A percentile compares a stretch with the other conserved stretches of the same genome.
Evolutionary conservation across 2,888 invertebrate species (phyloP).

Genomic region (Acrocyrtus sp.): DNA sequence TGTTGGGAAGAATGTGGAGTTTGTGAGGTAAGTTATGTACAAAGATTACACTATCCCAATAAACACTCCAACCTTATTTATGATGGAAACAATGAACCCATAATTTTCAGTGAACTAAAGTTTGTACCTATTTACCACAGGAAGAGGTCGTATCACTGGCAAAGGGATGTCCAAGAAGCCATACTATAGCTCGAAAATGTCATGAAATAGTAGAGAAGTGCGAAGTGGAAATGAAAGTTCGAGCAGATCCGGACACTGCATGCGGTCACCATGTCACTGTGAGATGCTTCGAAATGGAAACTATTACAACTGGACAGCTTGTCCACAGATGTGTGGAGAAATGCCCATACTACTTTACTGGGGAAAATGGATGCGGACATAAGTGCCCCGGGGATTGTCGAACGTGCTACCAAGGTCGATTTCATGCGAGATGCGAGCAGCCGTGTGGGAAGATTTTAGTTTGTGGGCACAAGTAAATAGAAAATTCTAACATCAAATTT

Average conservation of each 20-base stretch:
- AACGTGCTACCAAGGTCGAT: conserved; percentile 71
- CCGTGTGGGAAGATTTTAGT: conserved; percentile 71
- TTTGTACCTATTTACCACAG: background rate
- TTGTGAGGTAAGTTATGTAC: conserved; percentile 46
- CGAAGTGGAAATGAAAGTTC: no score
- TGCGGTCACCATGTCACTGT: background rate
- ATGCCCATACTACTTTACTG: conserved; percentile 24
- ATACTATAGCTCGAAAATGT: no score
- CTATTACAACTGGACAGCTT: conserved; percentile 64
- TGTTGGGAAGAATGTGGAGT: conserved; percentile 47
- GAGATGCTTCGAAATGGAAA: background rate
- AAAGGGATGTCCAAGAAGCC: background rate
- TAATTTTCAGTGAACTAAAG: no score
- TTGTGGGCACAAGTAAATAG: conserved; percentile 72
- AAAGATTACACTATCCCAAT: no score
- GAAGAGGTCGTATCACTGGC: background rate
- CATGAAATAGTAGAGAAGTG: no score
- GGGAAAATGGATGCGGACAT: conserved; percentile 68
- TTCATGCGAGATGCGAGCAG: conserved; percentile 72
- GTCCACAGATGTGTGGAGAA: conserved; percentile 39
- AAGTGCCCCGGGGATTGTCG: conserved; percentile 71
- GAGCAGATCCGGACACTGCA: no score
- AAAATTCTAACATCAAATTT: no score
- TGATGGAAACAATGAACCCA: background rate
- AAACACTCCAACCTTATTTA: no score